Percentiles rank a stretch among this genome's conserved stretches.
Conservation (phyloP, 2,113 vertebrate genomes). For the Smithornis capensis region DNA sequence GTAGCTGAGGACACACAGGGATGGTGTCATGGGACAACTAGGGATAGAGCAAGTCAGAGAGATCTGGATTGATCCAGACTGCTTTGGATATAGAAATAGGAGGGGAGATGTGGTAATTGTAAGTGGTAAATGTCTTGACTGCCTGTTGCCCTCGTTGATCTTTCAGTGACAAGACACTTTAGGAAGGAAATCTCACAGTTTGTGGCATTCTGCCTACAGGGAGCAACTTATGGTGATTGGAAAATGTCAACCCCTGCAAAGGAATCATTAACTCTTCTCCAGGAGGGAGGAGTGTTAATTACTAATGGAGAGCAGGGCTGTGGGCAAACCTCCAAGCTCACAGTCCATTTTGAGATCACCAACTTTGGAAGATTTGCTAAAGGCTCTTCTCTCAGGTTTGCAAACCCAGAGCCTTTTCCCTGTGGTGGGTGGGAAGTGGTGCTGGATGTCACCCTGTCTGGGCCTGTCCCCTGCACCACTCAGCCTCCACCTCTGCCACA, state of each 20-base stretch:
- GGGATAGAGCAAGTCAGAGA: background rate
- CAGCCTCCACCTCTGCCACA: background rate
- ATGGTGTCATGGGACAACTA: background rate
- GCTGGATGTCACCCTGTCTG: background rate
- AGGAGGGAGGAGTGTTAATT: background rate
- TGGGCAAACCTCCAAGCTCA: background rate
- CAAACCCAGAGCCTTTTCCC: background rate
- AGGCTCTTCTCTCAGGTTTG: background rate
- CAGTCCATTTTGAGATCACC: background rate
- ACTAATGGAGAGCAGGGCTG: background rate
- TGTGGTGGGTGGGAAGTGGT: fast-evolving
- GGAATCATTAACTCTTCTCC: background rate
- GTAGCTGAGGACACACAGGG: background rate
- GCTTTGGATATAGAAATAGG: background rate
- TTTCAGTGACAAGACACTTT: background rate
- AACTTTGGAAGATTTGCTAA: background rate
- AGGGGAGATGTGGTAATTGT: background rate
- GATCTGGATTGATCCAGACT: background rate
- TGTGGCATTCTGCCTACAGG: background rate
- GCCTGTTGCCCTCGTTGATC: background rate
- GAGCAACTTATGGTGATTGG: background rate
- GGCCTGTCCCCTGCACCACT: background rate
- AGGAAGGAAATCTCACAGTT: background rate
- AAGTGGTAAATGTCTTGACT: background rate
- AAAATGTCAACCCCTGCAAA: background rate